These are phyloP conservation scores for Cotesia glomerata DNA, from an alignment of 1,140 invertebrate species.

Conservation along the genomic window DNA sequence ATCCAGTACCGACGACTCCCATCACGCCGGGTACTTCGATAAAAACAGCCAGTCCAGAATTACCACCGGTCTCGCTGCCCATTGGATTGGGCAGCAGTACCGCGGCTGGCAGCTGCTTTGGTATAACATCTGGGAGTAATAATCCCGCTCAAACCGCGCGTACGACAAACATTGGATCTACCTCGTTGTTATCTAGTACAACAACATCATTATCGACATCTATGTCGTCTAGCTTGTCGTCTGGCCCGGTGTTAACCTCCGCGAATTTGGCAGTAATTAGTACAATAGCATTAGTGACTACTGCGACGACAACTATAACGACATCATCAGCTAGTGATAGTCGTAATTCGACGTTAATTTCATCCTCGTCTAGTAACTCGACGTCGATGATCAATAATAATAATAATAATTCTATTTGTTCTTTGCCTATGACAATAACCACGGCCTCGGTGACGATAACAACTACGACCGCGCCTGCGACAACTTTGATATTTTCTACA, in stretches of 20 bases:
- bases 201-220: constrained; percentile 36
- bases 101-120: constrained; percentile 38
- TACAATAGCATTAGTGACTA: constrained; percentile 31
- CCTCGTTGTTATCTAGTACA: constrained; percentile 25
- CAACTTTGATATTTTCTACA: constrained; percentile 24
- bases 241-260: constrained; percentile 31
- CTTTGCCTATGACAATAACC: constrained; percentile 1
- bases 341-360: constrained; percentile 24
- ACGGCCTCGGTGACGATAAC: constrained; percentile 26
- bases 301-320: constrained; percentile 31
- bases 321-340: neutral
- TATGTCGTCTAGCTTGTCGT: constrained; percentile 21
- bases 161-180: constrained; percentile 20
- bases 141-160: constrained; percentile 41
- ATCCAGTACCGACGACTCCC: constrained; percentile 54
- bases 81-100: constrained; percentile 38
- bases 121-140: constrained; percentile 41
- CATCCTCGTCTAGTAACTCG: constrained; percentile 38
- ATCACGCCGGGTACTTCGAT: constrained; percentile 58
- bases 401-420: neutral
- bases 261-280: constrained; percentile 19
- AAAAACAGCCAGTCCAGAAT: constrained; percentile 59
- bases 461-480: constrained; percentile 30
- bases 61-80: constrained; percentile 57
- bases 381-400: constrained; percentile 12